phyloP scores from a whole-genome alignment of 2,113 vertebrate species.

The Eulacestoma nigropectus region DNA sequence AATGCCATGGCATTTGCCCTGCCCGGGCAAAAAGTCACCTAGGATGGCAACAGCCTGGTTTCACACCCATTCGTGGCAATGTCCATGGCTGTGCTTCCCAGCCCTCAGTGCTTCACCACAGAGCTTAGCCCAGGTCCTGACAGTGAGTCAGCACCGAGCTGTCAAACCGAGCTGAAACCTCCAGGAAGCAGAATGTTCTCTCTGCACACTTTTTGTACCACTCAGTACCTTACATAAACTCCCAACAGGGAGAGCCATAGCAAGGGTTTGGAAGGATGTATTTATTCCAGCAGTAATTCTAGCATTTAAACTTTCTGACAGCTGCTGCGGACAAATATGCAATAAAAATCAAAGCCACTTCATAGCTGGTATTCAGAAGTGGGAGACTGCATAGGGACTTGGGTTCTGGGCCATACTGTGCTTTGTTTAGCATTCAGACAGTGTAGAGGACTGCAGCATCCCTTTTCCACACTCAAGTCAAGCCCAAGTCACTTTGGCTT shows the following conservation, averaged over 20 bases:
- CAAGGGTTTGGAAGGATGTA: constrained; percentile 33
- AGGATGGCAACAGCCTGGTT: background rate
- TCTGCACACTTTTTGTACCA: constrained; percentile 9
- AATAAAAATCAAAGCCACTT: constrained; percentile 18
- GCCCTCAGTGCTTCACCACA: background rate
- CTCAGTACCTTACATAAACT: constrained; percentile 46
- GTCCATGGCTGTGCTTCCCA: background rate
- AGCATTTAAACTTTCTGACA: constrained; percentile 54
- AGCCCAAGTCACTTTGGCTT: background rate
- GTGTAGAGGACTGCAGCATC: background rate
- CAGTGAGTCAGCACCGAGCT: constrained; percentile 50
- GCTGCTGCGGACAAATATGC: constrained; percentile 43
- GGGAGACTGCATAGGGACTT: background rate
- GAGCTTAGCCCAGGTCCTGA: background rate
- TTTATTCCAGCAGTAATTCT: constrained; percentile 53
- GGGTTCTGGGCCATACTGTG: background rate
- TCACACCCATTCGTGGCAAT: constrained; percentile 19
- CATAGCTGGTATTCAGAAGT: background rate
- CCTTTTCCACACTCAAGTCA: background rate
- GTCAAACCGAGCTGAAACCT: constrained; percentile 6
- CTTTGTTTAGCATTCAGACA: background rate
- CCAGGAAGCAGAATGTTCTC: constrained; percentile 34
- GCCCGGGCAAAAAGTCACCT: background rate
- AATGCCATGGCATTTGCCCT: background rate
- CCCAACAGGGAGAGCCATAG: constrained; percentile 11